Conservation (phyloP, 2,888 invertebrate species). For the Chloroclystis v-ata region DNA sequence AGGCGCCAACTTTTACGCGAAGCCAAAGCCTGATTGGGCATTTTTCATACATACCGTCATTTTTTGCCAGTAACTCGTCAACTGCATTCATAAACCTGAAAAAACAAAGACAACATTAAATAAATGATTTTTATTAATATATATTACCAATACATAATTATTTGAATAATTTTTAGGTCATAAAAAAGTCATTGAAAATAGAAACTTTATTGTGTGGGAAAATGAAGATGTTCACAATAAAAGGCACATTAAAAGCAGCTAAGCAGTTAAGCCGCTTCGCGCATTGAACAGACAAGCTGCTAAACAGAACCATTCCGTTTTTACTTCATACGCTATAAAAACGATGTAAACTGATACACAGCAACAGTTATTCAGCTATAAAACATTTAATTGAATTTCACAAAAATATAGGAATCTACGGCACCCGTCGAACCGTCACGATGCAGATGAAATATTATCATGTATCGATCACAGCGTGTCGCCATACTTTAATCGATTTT, state of each 20-base stretch:
- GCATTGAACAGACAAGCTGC: conserved; percentile 34
- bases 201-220: conserved; percentile 16
- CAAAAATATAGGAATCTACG: conserved; percentile 63
- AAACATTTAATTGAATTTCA: conserved; percentile 73
- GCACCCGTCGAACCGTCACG: conserved; percentile 63
- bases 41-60: conserved; percentile 59
- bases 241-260: conserved; percentile 29
- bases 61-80: conserved; percentile 60
- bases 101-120: conserved; percentile 40
- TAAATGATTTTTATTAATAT: background rate
- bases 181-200: too few relatives aligned
- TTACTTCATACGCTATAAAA: conserved; percentile 49
- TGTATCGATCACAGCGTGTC: conserved; percentile 76
- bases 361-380: conserved; percentile 58
- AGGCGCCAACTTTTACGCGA: too few relatives aligned
- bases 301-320: conserved; percentile 39
- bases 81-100: conserved; percentile 65
- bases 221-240: conserved; percentile 28
- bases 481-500: conserved; percentile 76
- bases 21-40: too few relatives aligned
- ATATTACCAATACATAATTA: too few relatives aligned
- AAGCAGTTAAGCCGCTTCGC: conserved; percentile 33
- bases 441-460: conserved; percentile 71
- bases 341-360: conserved; percentile 64
- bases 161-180: too few relatives aligned